Evolutionary conservation across 2,113 vertebrate genomes (phyloP).

Genomic region (Columbina picui): DNA sequence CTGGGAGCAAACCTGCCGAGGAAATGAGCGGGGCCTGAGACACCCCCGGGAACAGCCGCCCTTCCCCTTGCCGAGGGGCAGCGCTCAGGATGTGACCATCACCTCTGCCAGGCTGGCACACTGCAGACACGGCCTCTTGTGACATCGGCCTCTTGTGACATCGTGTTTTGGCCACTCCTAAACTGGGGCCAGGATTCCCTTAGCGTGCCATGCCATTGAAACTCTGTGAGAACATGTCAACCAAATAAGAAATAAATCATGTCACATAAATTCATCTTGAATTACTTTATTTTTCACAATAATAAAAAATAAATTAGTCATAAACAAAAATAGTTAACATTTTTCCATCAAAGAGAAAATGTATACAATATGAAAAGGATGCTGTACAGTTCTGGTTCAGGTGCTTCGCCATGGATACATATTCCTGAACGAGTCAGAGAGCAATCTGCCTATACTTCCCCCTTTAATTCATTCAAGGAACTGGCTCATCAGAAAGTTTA

Average conservation of each 20-base stretch:
- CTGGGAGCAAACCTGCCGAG: accelerated
- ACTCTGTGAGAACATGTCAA: neutral
- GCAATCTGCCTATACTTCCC: constrained; percentile 20
- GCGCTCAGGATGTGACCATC: accelerated
- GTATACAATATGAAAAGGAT: constrained; percentile 67
- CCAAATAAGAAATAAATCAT: neutral
- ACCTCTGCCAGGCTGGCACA: neutral
- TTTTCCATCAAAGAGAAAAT: constrained; percentile 70
- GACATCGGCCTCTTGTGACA: neutral
- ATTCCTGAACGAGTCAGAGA: constrained; percentile 64
- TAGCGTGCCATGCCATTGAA: neutral
- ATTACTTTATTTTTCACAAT: constrained; percentile 81
- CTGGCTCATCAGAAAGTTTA: constrained; percentile 45
- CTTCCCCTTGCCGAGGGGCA: accelerated
- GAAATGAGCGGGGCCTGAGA: accelerated
- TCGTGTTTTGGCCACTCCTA: neutral
- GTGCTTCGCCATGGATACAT: constrained; percentile 27
- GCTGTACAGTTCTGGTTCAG: constrained; percentile 68
- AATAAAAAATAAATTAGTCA: constrained; percentile 87
- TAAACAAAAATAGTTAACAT: constrained; percentile 81
- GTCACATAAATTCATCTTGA: neutral
- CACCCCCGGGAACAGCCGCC: neutral
- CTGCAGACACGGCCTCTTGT: neutral
- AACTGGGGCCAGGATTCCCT: neutral
- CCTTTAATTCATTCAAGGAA: constrained; percentile 52